Conservation (phyloP, 1,140 invertebrate species). For the Saxidomus purpurata region DNA sequence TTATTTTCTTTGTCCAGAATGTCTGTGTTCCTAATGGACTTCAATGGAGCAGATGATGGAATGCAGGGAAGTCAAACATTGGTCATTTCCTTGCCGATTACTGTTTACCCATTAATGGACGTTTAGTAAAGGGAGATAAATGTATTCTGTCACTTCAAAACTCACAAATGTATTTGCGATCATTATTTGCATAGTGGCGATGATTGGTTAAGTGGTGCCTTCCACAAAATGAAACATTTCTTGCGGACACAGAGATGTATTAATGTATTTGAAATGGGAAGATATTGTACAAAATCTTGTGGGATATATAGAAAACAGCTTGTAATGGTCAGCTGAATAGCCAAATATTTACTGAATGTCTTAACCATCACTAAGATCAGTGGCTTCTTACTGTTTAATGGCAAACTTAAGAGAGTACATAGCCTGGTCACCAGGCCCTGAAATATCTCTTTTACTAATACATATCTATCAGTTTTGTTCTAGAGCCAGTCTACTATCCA, state of each 20-base stretch:
- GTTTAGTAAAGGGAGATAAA: slow-evolving; percentile 63
- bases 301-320: background rate
- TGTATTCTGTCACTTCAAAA: slow-evolving; percentile 61
- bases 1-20: background rate
- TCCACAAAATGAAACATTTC: slow-evolving; percentile 16
- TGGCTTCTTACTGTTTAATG: slow-evolving; percentile 26
- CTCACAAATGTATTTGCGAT: slow-evolving; percentile 48
- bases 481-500: too few species aligned
- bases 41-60: background rate
- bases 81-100: slow-evolving; percentile 37
- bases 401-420: too few species aligned
- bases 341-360: background rate
- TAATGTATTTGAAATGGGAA: background rate
- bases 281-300: background rate
- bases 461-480: too few species aligned
- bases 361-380: too few species aligned
- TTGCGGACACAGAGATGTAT: background rate
- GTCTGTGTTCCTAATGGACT: background rate
- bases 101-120: slow-evolving; percentile 43
- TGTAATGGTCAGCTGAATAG: slow-evolving; percentile 8
- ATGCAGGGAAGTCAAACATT: background rate
- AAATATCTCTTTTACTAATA: too few species aligned
- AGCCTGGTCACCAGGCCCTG: too few species aligned
- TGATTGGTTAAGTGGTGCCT: slow-evolving; percentile 30
- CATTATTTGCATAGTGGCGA: slow-evolving; percentile 48